Conservation (phyloP, 1,140 invertebrate genomes). For the Drosophila neocordata region DNA sequence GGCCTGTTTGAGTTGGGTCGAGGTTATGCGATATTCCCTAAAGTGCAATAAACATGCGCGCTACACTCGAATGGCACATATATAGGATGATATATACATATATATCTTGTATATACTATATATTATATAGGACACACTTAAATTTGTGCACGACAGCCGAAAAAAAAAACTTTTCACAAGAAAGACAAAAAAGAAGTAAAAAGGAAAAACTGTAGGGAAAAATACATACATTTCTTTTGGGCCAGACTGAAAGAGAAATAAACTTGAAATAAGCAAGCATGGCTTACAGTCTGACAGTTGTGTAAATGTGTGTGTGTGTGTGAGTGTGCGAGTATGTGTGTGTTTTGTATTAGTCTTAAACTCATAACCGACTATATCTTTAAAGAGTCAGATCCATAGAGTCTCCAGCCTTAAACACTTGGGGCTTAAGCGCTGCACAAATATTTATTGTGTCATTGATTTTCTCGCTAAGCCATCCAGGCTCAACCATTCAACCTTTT, state of each 20-base stretch:
- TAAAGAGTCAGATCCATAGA: conserved; percentile 25
- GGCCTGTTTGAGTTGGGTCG: conserved; percentile 42
- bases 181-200: background rate
- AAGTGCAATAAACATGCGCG: conserved; percentile 81
- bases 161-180: conserved; percentile 17
- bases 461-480: conserved; percentile 74
- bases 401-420: conserved; percentile 63
- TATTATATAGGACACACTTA: conserved; percentile 66
- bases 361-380: conserved; percentile 35
- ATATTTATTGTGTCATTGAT: conserved; percentile 82
- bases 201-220: background rate
- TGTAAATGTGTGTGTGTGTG: conserved; percentile 27
- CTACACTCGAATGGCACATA: conserved; percentile 52
- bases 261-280: conserved; percentile 62
- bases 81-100: conserved; percentile 54
- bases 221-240: background rate
- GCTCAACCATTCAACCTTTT: conserved; percentile 54
- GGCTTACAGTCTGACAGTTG: conserved; percentile 45
- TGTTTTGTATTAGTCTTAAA: conserved; percentile 32
- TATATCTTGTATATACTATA: conserved; percentile 9
- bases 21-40: conserved; percentile 63
- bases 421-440: conserved; percentile 74
- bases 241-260: conserved; percentile 59
- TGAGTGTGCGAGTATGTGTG: conserved; percentile 13
- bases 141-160: conserved; percentile 37